Evolutionary conservation across 2,888 invertebrate genomes (phyloP).

Genomic region (Andrena haemorrhoa): DNA sequence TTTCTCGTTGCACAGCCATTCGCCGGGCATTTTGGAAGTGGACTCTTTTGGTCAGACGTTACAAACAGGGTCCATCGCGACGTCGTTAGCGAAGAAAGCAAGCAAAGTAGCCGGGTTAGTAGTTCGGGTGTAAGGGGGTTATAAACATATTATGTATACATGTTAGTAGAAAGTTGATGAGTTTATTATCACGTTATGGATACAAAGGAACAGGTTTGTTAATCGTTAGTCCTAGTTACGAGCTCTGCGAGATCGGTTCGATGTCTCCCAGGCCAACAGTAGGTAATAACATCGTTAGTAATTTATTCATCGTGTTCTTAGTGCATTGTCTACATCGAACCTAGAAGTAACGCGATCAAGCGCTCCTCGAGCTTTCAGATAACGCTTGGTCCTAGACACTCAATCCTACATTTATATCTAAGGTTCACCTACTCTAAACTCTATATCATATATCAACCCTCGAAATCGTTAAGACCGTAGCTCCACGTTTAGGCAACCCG

Average conservation of each 20-base stretch:
- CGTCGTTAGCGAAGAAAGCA: slow-evolving; percentile 55
- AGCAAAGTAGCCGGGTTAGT: slow-evolving; percentile 59
- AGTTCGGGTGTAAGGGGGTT: slow-evolving; percentile 65
- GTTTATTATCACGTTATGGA: slow-evolving; percentile 80
- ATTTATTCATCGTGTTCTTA: slow-evolving; percentile 6
- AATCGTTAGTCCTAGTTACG: slow-evolving; percentile 58
- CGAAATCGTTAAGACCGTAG: slow-evolving; percentile 57
- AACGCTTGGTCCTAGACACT: slow-evolving; percentile 14
- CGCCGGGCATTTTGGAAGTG: not conserved
- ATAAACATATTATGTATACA: slow-evolving; percentile 73
- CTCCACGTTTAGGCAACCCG: not conserved
- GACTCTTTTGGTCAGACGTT: not conserved
- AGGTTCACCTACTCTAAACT: slow-evolving; percentile 26
- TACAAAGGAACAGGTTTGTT: slow-evolving; percentile 75
- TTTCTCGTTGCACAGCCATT: slow-evolving; percentile 42
- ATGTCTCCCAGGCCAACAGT: slow-evolving; percentile 6
- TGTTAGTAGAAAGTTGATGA: slow-evolving; percentile 79
- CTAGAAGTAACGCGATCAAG: slow-evolving; percentile 14
- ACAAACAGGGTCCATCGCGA: slow-evolving; percentile 24
- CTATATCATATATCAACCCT: slow-evolving; percentile 39
- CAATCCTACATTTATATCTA: not conserved
- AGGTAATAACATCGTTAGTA: slow-evolving; percentile 4
- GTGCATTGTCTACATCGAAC: not conserved
- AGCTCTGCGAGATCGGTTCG: slow-evolving; percentile 18
- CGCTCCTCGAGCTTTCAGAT: slow-evolving; percentile 1